Percentiles rank a stretch among this genome's conserved stretches.
phyloP scores from a whole-genome alignment of 2,113 vertebrate genomes.

The Gallinago media region DNA sequence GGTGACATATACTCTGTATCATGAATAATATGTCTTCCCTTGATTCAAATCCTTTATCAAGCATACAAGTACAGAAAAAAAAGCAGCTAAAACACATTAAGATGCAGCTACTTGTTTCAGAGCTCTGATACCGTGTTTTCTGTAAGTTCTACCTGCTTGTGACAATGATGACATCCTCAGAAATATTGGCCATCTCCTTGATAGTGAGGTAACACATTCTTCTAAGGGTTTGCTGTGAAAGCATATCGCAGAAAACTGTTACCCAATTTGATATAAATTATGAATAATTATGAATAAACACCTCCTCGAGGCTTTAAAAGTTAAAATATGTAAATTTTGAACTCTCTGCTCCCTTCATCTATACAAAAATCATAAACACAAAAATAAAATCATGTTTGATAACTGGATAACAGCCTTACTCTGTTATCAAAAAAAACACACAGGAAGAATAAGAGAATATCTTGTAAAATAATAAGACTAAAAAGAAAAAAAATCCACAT shows the following conservation, averaged over 20 bases:
- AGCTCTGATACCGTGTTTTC: not conserved
- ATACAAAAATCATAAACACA: not conserved
- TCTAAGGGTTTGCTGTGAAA: slow-evolving; percentile 91
- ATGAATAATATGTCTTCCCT: not conserved
- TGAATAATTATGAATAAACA: not conserved
- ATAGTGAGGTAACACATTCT: slow-evolving; percentile 99
- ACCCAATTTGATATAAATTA: no score
- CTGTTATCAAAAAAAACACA: not conserved
- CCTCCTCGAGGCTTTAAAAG: not conserved
- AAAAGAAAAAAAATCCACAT: not conserved
- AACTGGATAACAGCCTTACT: not conserved
- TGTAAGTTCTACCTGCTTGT: slow-evolving; percentile 89
- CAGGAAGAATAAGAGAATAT: not conserved
- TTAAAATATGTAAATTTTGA: not conserved
- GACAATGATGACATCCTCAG: slow-evolving; percentile 98
- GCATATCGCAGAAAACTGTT: not conserved
- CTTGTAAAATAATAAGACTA: not conserved
- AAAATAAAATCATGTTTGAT: not conserved
- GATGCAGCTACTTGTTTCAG: not conserved
- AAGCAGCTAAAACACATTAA: not conserved
- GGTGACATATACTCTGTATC: not conserved
- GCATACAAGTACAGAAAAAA: not conserved
- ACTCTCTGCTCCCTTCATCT: not conserved
- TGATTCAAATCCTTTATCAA: not conserved
- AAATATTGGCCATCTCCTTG: slow-evolving; percentile 99